These are phyloP conservation scores for Parapsyche elsis DNA, from an alignment of 1,140 invertebrate genomes.

Conservation along the genomic window DNA sequence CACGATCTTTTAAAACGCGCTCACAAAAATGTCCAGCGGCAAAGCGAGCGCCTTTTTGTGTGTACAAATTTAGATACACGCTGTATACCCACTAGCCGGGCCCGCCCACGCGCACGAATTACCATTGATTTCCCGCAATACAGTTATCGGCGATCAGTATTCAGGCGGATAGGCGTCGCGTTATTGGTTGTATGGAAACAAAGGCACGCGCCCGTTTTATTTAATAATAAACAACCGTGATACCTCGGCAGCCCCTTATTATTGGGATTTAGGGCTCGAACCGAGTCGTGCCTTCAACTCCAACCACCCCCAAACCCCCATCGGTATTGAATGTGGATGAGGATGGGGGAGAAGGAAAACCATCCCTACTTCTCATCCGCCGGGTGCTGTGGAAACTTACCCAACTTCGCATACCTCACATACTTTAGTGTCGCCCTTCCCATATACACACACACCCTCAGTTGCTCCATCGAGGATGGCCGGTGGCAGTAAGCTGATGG, in stretches of 20 bases:
- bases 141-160: conserved; percentile 26
- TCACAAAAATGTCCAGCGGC: too few species aligned
- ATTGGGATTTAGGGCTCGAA: conserved; percentile 35
- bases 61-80: background rate
- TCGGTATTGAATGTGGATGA: background rate
- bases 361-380: too few species aligned
- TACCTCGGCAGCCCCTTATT: conserved; percentile 31
- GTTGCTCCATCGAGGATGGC: background rate
- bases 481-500: background rate
- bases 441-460: background rate
- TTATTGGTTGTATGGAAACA: conserved; percentile 33
- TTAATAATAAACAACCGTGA: conserved; percentile 46
- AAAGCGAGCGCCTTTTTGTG: too few species aligned
- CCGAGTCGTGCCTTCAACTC: conserved; percentile 1
- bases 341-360: background rate
- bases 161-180: conserved; percentile 6
- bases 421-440: conserved; percentile 35
- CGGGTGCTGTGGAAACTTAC: background rate
- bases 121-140: conserved; percentile 18
- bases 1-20: background rate
- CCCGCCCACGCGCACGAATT: background rate
- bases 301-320: conserved; percentile 1
- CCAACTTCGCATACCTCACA: conserved; percentile 26
- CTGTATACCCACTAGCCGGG: background rate
- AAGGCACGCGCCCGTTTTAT: conserved; percentile 45